Evolutionary conservation across 1,140 invertebrate species (phyloP).

Genomic region (Brachionus plicatilis): DNA sequence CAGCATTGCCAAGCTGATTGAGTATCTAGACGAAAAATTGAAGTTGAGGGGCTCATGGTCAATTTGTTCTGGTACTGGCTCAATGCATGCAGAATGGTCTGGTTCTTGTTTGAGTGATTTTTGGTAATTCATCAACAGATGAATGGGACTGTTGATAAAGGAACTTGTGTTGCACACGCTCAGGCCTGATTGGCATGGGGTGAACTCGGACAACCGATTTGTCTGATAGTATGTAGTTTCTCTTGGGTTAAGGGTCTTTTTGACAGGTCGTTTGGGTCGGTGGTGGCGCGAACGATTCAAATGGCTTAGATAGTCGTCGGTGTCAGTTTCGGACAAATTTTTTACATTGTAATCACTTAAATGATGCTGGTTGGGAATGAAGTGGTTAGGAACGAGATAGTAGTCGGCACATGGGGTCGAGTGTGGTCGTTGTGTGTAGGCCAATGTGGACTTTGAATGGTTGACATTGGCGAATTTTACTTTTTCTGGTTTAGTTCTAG

Average conservation of each 20-base stretch:
- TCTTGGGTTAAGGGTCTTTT: not conserved
- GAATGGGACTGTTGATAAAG: conserved; percentile 16
- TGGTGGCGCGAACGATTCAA: not conserved
- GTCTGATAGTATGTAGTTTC: not conserved
- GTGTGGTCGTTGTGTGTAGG: not conserved
- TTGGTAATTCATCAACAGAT: conserved; percentile 5
- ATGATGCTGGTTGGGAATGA: not conserved
- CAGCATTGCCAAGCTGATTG: not conserved
- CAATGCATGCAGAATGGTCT: not conserved
- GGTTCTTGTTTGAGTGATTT: not conserved
- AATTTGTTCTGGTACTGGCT: not conserved
- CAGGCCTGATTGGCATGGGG: not conserved
- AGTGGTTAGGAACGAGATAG: too few relatives aligned
- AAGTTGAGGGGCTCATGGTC: not conserved
- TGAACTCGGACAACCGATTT: not conserved
- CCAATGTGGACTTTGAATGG: not conserved
- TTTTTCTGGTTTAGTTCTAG: not conserved
- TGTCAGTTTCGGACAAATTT: not conserved
- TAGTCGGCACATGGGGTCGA: not conserved
- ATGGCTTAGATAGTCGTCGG: not conserved
- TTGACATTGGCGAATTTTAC: not conserved
- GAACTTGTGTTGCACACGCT: not conserved
- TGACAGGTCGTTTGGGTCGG: not conserved
- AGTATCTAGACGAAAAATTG: not conserved
- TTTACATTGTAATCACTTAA: not conserved